phyloP scores from a whole-genome alignment of 1,140 invertebrate species.

The Drosophila saltans region DNA sequence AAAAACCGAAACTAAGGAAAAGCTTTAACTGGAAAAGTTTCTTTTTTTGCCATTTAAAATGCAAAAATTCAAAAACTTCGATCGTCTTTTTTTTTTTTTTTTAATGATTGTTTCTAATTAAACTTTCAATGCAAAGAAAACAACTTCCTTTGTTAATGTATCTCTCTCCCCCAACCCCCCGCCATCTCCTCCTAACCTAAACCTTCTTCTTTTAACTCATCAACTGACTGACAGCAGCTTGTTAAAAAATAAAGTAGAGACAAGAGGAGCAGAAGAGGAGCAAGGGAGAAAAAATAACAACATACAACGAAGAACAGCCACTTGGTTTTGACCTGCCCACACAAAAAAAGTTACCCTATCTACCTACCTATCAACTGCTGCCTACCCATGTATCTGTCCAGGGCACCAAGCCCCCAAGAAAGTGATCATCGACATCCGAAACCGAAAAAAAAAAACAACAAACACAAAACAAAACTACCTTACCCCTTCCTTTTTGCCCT shows the following conservation, averaged over 20 bases:
- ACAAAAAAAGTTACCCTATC: conserved; percentile 1
- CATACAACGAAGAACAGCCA: neutral
- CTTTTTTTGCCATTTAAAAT: neutral
- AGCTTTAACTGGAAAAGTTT: no score
- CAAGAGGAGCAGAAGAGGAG: neutral
- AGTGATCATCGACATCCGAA: conserved; percentile 23
- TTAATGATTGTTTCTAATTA: neutral
- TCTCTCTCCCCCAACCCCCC: neutral
- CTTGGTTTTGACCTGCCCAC: conserved; percentile 18
- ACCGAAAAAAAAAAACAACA: neutral
- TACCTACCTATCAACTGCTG: conserved; percentile 9
- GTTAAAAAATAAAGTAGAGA: neutral
- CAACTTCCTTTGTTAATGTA: neutral
- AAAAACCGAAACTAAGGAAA: no score
- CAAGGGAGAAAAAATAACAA: neutral
- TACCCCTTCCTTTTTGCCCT: neutral
- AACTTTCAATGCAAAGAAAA: neutral
- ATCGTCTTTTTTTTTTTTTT: neutral
- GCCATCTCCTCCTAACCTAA: no score
- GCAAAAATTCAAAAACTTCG: neutral
- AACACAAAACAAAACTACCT: neutral
- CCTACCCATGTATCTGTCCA: conserved; percentile 6
- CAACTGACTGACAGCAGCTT: conserved; percentile 13
- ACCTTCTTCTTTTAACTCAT: neutral
- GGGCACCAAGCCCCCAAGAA: conserved; percentile 15